These are phyloP conservation scores for Hirtodrosophila duncani DNA, from an alignment of 2,888 invertebrate genomes.

Conservation along the genomic window DNA sequence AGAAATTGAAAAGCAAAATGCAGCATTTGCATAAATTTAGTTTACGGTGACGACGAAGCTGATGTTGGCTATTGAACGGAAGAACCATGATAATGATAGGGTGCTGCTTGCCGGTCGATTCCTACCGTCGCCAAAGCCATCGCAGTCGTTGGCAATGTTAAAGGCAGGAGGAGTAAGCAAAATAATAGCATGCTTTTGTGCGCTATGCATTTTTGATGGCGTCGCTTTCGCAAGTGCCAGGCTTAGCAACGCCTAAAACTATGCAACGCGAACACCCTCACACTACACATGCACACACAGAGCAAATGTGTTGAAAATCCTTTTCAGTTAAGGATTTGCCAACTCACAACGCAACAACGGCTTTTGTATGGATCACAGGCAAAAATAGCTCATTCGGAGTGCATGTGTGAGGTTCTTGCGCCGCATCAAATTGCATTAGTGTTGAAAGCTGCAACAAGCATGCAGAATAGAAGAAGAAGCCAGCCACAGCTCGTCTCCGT, in stretches of 20 bases:
- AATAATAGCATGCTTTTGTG: constrained; percentile 42
- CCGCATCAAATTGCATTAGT: constrained; percentile 68
- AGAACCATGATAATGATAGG: constrained; percentile 50
- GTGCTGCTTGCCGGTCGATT: background rate
- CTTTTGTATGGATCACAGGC: constrained; percentile 15
- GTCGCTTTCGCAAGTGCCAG: constrained; percentile 27
- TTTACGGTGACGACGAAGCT: constrained; percentile 7
- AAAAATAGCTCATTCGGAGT: constrained; percentile 8
- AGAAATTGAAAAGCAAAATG: constrained; percentile 69
- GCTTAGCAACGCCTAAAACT: constrained; percentile 65
- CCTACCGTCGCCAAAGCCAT: too few relatives aligned
- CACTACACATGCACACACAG: too few relatives aligned
- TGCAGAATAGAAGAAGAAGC: constrained; percentile 14
- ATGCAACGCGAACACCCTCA: constrained; percentile 43
- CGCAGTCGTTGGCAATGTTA: too few relatives aligned
- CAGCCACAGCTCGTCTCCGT: constrained; percentile 5
- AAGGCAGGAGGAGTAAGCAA: background rate
- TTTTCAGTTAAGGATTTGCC: constrained; percentile 56
- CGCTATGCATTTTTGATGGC: constrained; percentile 33
- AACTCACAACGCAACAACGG: constrained; percentile 20
- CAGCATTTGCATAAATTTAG: constrained; percentile 68
- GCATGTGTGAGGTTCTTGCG: constrained; percentile 58
- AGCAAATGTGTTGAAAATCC: constrained; percentile 62
- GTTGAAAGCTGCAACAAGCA: constrained; percentile 51
- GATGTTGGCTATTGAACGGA: constrained; percentile 53